Percentiles rank a stretch among this genome's conserved stretches.
These are phyloP conservation scores for Oreochromis grahami DNA, from an alignment of 2,797 vertebrate genomes.

Conservation along the genomic window DNA sequence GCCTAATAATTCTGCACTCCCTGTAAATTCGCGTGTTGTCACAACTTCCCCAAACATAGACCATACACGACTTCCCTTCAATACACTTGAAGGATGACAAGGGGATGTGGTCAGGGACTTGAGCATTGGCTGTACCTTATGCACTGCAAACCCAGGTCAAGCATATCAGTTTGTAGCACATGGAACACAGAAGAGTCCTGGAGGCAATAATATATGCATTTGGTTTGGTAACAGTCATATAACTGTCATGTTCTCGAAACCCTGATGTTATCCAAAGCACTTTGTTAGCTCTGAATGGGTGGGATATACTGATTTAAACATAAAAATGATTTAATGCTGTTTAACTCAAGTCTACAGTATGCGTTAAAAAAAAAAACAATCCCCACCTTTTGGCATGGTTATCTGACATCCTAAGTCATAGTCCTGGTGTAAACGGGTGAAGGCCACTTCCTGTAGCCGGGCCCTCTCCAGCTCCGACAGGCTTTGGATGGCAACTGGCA, in stretches of 20 bases:
- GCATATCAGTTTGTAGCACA: background rate
- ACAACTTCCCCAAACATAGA: slow-evolving; percentile 41
- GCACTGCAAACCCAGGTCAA: background rate
- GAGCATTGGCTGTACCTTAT: slow-evolving; percentile 1
- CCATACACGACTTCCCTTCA: slow-evolving; percentile 23
- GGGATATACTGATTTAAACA: background rate
- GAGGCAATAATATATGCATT: background rate
- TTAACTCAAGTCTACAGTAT: background rate
- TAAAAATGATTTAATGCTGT: background rate
- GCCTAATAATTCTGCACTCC: too few relatives aligned
- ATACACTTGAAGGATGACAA: slow-evolving; percentile 2
- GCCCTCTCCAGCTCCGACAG: slow-evolving; percentile 91
- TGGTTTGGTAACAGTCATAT: background rate
- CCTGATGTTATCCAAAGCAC: background rate
- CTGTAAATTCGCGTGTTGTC: slow-evolving; percentile 19
- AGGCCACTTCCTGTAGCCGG: slow-evolving; percentile 91
- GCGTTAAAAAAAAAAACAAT: background rate
- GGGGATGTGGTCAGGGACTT: slow-evolving; percentile 19
- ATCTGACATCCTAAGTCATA: slow-evolving; percentile 93
- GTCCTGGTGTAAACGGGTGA: slow-evolving; percentile 90
- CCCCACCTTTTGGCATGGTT: slow-evolving; percentile 92
- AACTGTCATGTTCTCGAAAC: background rate
- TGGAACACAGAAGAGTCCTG: background rate
- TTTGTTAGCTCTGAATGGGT: background rate
- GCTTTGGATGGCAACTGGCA: slow-evolving; percentile 88